Conservation (phyloP, 2,888 invertebrate species). For the Cryptus viduatorius region DNA sequence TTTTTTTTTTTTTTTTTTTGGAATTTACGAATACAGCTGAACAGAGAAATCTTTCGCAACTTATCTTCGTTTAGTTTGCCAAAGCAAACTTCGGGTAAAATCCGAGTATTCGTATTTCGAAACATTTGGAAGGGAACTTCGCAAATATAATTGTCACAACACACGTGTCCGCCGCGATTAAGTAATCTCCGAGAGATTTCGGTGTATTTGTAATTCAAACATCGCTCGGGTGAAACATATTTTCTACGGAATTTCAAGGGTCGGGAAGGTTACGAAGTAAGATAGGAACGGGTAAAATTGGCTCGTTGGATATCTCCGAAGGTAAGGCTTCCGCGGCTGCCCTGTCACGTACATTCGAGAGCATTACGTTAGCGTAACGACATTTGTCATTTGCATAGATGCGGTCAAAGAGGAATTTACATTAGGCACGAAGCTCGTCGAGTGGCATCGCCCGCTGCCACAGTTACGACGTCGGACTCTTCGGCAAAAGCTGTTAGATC, state of each 20-base stretch:
- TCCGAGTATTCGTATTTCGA: too few relatives aligned
- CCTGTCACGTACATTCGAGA: constrained; percentile 67
- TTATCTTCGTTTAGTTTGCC: too few relatives aligned
- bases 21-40: neutral
- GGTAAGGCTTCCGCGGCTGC: constrained; percentile 42
- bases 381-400: constrained; percentile 80
- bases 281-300: constrained; percentile 49
- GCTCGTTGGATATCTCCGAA: constrained; percentile 47
- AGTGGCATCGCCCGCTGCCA: constrained; percentile 38
- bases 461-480: constrained; percentile 30
- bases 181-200: neutral
- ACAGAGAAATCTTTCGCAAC: neutral
- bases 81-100: too few relatives aligned
- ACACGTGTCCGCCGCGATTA: too few relatives aligned
- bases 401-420: constrained; percentile 82
- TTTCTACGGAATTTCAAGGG: constrained; percentile 24
- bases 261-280: constrained; percentile 46
- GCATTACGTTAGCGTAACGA: constrained; percentile 69
- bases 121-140: too few relatives aligned
- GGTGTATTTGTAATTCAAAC: constrained; percentile 15
- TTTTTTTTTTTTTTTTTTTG: neutral
- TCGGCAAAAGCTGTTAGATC: constrained; percentile 59
- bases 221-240: neutral
- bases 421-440: constrained; percentile 69
- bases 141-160: too few relatives aligned